These are phyloP conservation scores for Trachelipus rathkii DNA, from an alignment of 1,140 invertebrate species.

Conservation along the genomic window DNA sequence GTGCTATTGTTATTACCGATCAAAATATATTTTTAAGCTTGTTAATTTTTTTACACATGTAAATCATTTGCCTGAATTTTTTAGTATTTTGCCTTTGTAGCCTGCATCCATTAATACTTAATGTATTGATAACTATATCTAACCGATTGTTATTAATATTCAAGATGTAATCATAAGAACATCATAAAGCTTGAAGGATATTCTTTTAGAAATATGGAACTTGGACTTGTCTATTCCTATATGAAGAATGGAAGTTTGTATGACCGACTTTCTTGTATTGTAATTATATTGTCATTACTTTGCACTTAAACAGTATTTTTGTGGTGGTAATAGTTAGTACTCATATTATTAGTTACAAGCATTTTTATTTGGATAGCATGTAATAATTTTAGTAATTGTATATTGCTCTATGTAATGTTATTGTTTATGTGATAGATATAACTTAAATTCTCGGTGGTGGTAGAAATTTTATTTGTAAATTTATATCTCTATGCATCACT, in stretches of 20 bases:
- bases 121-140: conserved; percentile 21
- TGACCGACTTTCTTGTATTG: conserved; percentile 56
- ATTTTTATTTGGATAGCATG: background rate
- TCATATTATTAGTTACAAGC: too few relatives aligned
- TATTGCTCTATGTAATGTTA: background rate
- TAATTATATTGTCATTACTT: conserved; percentile 33
- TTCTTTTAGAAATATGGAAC: conserved; percentile 58
- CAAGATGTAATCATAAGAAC: conserved; percentile 62
- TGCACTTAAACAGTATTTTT: too few relatives aligned
- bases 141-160: conserved; percentile 47
- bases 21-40: too few relatives aligned
- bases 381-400: conserved; percentile 12
- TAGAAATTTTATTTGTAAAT: too few relatives aligned
- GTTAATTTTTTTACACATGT: background rate
- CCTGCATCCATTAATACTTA: conserved; percentile 22
- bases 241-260: conserved; percentile 65
- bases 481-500: too few relatives aligned
- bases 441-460: background rate
- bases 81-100: background rate
- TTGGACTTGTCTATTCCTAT: conserved; percentile 65
- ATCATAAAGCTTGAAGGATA: conserved; percentile 64
- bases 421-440: background rate
- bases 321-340: too few relatives aligned
- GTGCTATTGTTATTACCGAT: too few relatives aligned
- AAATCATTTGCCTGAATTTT: conserved; percentile 41